These are phyloP conservation scores for Noctuana brunneofusca DNA, from an alignment of 2,888 invertebrate genomes.

Conservation along the genomic window DNA sequence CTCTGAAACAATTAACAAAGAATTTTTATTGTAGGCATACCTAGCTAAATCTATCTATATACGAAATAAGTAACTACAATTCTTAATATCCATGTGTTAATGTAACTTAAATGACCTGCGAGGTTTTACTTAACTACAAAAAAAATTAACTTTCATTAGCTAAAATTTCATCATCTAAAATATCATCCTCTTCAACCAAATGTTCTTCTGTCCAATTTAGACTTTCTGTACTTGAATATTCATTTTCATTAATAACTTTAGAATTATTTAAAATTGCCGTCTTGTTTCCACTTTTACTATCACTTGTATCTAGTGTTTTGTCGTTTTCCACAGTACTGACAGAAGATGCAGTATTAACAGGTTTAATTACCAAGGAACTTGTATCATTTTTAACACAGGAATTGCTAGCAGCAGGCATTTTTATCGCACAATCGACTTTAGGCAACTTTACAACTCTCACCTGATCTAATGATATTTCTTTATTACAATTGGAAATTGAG, in stretches of 20 bases:
- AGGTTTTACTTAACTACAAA: constrained; percentile 12
- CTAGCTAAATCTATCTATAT: constrained; percentile 26
- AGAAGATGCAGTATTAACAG: constrained; percentile 29
- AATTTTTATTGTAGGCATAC: no score
- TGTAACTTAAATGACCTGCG: constrained; percentile 22
- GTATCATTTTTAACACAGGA: constrained; percentile 36
- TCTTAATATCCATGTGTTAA: constrained; percentile 29
- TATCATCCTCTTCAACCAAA: constrained; percentile 4
- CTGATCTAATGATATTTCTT: constrained; percentile 63
- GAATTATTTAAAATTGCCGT: background rate
- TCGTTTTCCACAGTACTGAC: background rate
- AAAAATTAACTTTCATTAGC: constrained; percentile 6
- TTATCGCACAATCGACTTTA: constrained; percentile 59
- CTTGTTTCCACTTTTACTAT: background rate
- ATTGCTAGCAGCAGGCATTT: constrained; percentile 46
- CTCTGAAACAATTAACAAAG: no score
- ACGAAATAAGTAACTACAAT: constrained; percentile 35
- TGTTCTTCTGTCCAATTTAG: constrained; percentile 1
- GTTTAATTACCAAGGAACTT: constrained; percentile 12
- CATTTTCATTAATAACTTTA: constrained; percentile 8
- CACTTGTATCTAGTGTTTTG: constrained; percentile 12
- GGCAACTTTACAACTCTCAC: constrained; percentile 72
- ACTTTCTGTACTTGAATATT: constrained; percentile 12
- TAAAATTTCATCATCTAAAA: background rate
- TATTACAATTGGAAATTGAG: constrained; percentile 53